Base-by-base conservation (phyloP, 2,797 vertebrate species). In the Rachycentron canadum region DNA sequence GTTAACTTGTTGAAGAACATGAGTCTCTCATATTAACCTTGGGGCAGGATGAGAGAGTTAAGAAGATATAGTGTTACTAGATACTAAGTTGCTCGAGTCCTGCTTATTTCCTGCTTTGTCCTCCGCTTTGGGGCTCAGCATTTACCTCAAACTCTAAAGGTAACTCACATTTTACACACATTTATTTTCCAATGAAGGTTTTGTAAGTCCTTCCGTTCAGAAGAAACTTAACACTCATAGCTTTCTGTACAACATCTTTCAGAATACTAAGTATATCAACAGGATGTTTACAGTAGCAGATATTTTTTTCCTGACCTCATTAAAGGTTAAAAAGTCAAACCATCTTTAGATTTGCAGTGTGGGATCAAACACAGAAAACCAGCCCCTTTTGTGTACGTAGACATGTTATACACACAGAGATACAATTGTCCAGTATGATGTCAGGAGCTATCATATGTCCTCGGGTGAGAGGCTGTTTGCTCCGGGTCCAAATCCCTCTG, bases 371-470 rank as follows among this genome's bases (percentile, higher is more conserved):
- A 38, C 23, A 21, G 38, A 19, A 56, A 73, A 58, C 14, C 28
- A 34, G 36, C 34, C 40, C 11, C 32, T 32, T 67, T 49, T 57
- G 40, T 74, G 60, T 45, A 21, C 43, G 56, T 56, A 41, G 23
- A 34, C 36, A 59, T 66, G 56, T 52, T 50, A 17, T 21, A 16
- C 40, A 53, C 47, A 14, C 17, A 41, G 23, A 38, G n/a, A 69
- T 56, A 73, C 70, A 69, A 13, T 79, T 64, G 79, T 88, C 67
- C 17, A 13, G 55, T 68, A 89, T 89, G 86, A 91, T 78, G 69
- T 89, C 84, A 91, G 69, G 30, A 75, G 49, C 34, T 89, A 88
- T 94, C 85, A 4, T 49, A 47, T 93, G 80, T 88, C 89, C 28
- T 38, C 2, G 50, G 50, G 50, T 34, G 69, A 65, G 80, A 83